Evolutionary conservation across 2,888 invertebrate species (phyloP), one percentile per base, ranked within the genome.

Genomic region (Drosophila ustulata): DNA sequence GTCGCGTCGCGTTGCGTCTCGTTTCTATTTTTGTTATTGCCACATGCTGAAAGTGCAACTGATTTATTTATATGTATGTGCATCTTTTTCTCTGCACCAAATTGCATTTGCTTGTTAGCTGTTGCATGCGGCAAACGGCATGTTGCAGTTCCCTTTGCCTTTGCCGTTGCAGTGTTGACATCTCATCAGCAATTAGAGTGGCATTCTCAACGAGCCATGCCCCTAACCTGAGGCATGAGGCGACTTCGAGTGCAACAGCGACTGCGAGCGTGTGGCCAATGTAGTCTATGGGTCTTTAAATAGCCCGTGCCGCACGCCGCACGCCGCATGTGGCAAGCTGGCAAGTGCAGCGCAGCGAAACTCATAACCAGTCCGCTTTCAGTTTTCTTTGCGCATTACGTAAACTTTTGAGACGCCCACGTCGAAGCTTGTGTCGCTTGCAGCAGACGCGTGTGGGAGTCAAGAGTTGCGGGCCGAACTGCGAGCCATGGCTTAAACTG

Each of bases 1-100:
- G 37, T 34, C 34, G 37, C 25, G 41, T 39, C 52, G 50, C 30
- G 32, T 23, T 41, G 52, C 34, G 26, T 32, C 37, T 56, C 30
- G 57, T 13, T 61, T 43, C 49, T 64, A 51, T 70, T 45, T 63
- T 18, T 52, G 50, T 66, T 71, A 59, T 67, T 83, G 84, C 82
- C 87, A 82, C 88, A 86, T 84, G 86, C 84, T 71, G 78, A 46
- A 73, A 78, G 65, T 73, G 75, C 80, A 64, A 69, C 43, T 75
- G 80, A 75, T 81, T 81, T 84, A 86, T 85, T 82, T 82, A 79
- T 86, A 64, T 51, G 49, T 86, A 64, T 51, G 49, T 58, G 64
- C 11, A 41, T 58, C 61, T 61, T 39, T 75, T 59, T 66, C 61
- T 66, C 39, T 37, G 55, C 57, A 69, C 52, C 71, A 75, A 78